Conservation (phyloP, 2,113 vertebrate species). For the Aptenodytes forsteri region DNA sequence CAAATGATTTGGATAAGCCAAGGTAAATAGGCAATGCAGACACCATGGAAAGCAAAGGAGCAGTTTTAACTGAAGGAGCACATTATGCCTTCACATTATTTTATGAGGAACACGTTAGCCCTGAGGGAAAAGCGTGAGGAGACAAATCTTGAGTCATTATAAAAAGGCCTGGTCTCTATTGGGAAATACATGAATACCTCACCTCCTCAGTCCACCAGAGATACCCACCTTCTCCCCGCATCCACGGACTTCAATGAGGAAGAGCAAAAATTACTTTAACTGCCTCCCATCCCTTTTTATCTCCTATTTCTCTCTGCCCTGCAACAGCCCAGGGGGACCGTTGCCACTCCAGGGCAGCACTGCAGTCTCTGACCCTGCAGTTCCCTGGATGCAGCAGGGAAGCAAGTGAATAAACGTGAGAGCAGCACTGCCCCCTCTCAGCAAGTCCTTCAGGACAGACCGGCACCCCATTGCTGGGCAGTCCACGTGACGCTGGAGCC, state of each 20-base stretch:
- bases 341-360: background rate
- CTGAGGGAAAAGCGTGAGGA: background rate
- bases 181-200: background rate
- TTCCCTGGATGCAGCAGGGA: background rate
- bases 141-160: background rate
- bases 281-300: background rate
- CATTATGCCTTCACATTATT: background rate
- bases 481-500: background rate
- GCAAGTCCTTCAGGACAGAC: background rate
- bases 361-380: background rate
- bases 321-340: background rate
- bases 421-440: background rate
- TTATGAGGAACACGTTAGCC: background rate
- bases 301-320: background rate
- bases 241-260: fast-evolving
- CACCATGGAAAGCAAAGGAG: background rate
- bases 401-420: background rate
- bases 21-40: slow-evolving; percentile 30
- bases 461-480: background rate
- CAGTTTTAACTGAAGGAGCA: background rate
- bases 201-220: background rate
- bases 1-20: slow-evolving; percentile 43
- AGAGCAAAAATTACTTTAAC: background rate
- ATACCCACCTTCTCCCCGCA: background rate
- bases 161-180: background rate